A percentile compares a stretch with the other conserved stretches of the same genome.
These are phyloP conservation scores for Idaea biselata DNA, from an alignment of 2,888 invertebrate species.

Conservation along the genomic window DNA sequence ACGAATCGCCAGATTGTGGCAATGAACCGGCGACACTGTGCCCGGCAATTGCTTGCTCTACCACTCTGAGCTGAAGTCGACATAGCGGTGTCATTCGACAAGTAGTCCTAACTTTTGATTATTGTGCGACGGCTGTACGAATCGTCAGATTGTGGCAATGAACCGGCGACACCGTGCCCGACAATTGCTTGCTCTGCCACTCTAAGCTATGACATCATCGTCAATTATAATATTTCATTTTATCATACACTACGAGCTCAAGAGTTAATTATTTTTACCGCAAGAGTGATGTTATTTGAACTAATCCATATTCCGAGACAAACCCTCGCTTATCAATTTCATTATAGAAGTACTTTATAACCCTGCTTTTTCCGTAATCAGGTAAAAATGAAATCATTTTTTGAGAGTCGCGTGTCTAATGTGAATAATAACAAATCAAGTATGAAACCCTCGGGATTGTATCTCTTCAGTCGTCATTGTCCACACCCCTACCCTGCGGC, in stretches of 20 bases:
- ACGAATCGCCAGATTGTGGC: too few relatives aligned
- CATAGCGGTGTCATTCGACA: neutral
- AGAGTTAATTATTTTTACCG: neutral
- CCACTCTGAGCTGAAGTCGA: neutral
- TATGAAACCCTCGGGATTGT: neutral
- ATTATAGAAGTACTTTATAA: too few relatives aligned
- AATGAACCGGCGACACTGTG: too few relatives aligned
- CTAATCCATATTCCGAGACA: too few relatives aligned
- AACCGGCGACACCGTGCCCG: neutral
- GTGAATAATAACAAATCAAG: neutral
- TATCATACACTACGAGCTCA: neutral
- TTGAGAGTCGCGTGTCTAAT: neutral
- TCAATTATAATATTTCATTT: neutral
- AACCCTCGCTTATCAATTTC: too few relatives aligned
- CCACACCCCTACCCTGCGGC: neutral
- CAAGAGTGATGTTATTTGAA: neutral
- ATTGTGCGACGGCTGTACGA: neutral
- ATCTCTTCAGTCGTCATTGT: neutral
- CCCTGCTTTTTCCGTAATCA: too few relatives aligned
- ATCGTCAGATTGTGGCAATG: neutral
- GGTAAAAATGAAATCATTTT: neutral
- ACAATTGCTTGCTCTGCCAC: neutral
- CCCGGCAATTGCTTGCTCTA: too few relatives aligned
- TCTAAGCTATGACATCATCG: slow-evolving; percentile 1
- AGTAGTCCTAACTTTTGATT: neutral